These are phyloP conservation scores for Listronotus bonariensis DNA, from an alignment of 1,140 invertebrate species.

Conservation along the genomic window DNA sequence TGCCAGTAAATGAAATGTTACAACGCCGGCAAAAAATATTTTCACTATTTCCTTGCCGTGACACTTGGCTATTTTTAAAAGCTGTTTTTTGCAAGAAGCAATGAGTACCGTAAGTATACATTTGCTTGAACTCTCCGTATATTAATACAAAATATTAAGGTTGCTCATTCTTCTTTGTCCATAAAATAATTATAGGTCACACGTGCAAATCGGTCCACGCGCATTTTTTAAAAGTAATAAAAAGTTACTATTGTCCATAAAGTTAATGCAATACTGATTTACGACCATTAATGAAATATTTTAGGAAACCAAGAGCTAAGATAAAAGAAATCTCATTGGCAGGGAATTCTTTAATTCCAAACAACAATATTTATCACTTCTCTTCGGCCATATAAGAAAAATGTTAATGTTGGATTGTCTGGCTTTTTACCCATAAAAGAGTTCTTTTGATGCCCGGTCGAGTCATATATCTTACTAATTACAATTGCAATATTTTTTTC, in stretches of 20 bases:
- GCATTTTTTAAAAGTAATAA: too few species aligned
- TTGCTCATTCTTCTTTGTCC: too few species aligned
- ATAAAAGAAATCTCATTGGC: conserved; percentile 26
- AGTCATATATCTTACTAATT: conserved; percentile 36
- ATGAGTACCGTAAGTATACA: too few species aligned
- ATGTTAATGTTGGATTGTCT: conserved; percentile 26
- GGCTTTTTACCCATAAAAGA: conserved; percentile 38
- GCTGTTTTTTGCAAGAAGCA: too few species aligned
- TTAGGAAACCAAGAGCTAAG: conserved; percentile 32
- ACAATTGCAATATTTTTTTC: conserved; percentile 38
- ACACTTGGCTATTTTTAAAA: too few species aligned
- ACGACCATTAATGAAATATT: conserved; percentile 25
- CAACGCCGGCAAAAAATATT: too few species aligned
- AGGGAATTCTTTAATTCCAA: conserved; percentile 22
- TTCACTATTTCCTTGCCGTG: too few species aligned
- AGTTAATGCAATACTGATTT: conserved; percentile 12
- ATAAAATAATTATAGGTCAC: too few species aligned
- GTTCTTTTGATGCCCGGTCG: conserved; percentile 17
- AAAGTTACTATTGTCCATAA: conserved; percentile 19
- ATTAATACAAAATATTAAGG: too few species aligned
- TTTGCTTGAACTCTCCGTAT: too few species aligned
- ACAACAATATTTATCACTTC: conserved; percentile 30
- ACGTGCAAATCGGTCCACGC: too few species aligned
- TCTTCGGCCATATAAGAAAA: conserved; percentile 37
- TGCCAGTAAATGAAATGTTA: too few species aligned